Conservation (phyloP, 2,113 vertebrate genomes). For the Trochalopteron elliotii region DNA sequence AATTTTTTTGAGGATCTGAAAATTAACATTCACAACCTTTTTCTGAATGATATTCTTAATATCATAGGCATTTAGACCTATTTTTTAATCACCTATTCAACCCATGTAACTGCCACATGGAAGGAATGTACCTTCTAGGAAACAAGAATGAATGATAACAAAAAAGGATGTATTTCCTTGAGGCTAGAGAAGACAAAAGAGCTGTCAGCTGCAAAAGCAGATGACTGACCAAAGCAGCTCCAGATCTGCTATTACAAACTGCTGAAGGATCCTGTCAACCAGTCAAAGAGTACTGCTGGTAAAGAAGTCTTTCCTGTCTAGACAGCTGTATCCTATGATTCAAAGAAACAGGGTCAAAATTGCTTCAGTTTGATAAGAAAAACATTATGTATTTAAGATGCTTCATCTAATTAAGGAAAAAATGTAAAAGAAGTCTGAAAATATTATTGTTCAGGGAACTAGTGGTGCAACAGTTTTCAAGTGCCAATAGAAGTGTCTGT, state of each 20-base stretch:
- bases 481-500: neutral
- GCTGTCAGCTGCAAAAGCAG: neutral
- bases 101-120: neutral
- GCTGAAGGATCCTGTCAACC: neutral
- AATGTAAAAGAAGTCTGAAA: neutral
- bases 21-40: neutral
- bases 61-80: neutral
- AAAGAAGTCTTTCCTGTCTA: neutral
- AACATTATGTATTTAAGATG: neutral
- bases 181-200: neutral
- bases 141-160: neutral
- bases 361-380: neutral
- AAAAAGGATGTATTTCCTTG: neutral
- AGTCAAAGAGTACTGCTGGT: neutral
- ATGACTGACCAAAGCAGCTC: neutral
- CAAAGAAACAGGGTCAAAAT: neutral
- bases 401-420: neutral
- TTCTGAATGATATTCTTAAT: neutral
- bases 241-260: neutral
- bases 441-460: neutral
- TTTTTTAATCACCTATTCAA: neutral
- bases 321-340: neutral
- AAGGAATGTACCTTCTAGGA: neutral
- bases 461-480: neutral
- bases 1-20: neutral